Evolutionary conservation across 2,888 invertebrate species (phyloP).

Genomic region (Epinotia demarniana): DNA sequence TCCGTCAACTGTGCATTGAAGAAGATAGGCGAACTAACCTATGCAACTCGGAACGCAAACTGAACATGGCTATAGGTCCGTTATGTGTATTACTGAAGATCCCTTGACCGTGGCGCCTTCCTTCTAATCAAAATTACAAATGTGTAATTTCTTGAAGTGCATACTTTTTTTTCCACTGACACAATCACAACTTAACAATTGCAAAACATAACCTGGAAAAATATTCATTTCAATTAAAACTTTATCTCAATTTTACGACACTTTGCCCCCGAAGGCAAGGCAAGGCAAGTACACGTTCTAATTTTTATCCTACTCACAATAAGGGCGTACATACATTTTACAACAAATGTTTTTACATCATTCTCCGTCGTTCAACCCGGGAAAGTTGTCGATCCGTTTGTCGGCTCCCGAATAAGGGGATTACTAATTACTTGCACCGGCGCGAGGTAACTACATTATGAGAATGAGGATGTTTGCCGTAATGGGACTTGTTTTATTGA

Average conservation of each 20-base stretch:
- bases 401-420: conserved; percentile 63
- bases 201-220: neutral
- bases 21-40: neutral
- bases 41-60: no score
- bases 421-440: conserved; percentile 75
- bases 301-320: neutral
- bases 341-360: conserved; percentile 47
- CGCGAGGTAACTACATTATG: conserved; percentile 61
- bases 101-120: neutral
- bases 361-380: conserved; percentile 52
- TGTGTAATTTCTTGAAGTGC: no score
- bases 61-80: neutral
- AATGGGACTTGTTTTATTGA: conserved; percentile 24
- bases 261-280: neutral
- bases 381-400: conserved; percentile 73
- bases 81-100: neutral
- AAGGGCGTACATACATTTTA: neutral
- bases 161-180: no score
- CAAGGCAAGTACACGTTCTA: neutral
- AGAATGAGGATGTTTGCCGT: conserved; percentile 11
- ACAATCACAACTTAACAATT: neutral
- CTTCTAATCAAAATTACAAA: no score
- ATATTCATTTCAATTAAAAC: conserved; percentile 12
- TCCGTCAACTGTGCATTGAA: neutral
- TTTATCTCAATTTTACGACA: conserved; percentile 5